Base-by-base conservation (phyloP, 2,113 vertebrate species). In the Tympanuchus pallidicinctus region DNA sequence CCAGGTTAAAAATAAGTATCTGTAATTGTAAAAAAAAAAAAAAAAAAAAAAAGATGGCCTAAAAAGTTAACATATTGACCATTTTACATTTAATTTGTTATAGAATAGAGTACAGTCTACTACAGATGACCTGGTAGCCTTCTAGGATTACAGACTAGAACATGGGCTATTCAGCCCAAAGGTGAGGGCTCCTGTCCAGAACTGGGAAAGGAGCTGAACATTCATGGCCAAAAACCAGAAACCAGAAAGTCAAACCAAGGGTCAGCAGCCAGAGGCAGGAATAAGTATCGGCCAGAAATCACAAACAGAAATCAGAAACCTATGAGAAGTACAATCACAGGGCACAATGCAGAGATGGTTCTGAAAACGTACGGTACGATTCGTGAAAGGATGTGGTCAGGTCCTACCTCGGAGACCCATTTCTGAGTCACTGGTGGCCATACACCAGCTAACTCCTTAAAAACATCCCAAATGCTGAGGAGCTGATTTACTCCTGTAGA, bases 201-300 rank as follows among this genome's bases (percentile, higher is more conserved):
- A n/a, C 92, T 86, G 69, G 67, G 88, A 92, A 93, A 86, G 13
- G 28, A 94, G 90, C 34, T 2, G 0, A 90, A 93, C 1, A 13
- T 56, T 92, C 86, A 69, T 72, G 76, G 92, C 76, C 73, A 86
- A 90, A 89, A 88, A 69, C 61, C 92, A 88, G 57, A 73, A 92
- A 61, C 25, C 69, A 94, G 76, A 96, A 96, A 96, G 90, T 96
- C 93, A 93, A 91, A 92, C 47, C 65, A 94, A 90, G 92, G 80
- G 88, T 96, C 80, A 94, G 65, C 52, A 86, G 82, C 52, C 47
- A 72, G 90, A 90, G 76, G 83, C 7, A 77, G 88, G 73, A 81
- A 72, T 90, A 90, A 92, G 57, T 40, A 90, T 88, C 76, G 71
- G 43, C 76, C 43, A 61, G 42, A 57, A 88, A 84, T 84, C 76